Base-by-base conservation (phyloP, 2,888 invertebrate species). In the Phasia obesa region DNA sequence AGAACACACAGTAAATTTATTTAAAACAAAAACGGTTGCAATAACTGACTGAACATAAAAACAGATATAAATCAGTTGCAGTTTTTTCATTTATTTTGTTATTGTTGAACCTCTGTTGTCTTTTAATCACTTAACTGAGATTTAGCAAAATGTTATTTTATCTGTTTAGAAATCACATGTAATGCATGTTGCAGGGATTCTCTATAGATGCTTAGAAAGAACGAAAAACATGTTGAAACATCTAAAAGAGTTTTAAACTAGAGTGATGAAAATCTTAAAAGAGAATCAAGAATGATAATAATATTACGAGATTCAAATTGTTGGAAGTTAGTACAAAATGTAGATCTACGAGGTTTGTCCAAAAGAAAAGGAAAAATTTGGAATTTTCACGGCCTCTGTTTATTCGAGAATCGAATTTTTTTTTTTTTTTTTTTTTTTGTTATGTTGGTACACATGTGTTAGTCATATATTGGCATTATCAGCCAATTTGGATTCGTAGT, bases 81-180 rank as follows among this genome's bases (percentile, higher is more conserved):
- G 60, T 69, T 77, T 53, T 44, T 31, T 19, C 7, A 13, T 21
- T 19, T 0, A 11, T 38, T 51, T 38, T 31, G 4, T 55, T 53
- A 4, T 31, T 15, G n/a, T 51, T 69, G 5, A 35, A 35, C 35
- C 55, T 35, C 38, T 59, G 42, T 74, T 74, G 67, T 17, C 23
- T 76, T 76, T 77, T 83, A 79, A 83, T 83, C 83, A 83, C 49
- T 76, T 79, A 75, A 76, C 71, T 53, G 44, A 83, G 60, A 83
- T 83, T 79, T 76, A 62, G 71, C 83, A 83, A 83, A 83, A 76
- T 83, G 71, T 67, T 79, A 35, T 55, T 62, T 83, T 83, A 83
- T 83, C 83, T 75, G 17, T 23, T 60, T 51, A n/a, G n/a, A 79
- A 79, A 83, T 83, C 75, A 62, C 60, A 79, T 71, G 60, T 53